Base-by-base conservation (phyloP, 2,888 invertebrate species). In the Miltochrista miniata region DNA sequence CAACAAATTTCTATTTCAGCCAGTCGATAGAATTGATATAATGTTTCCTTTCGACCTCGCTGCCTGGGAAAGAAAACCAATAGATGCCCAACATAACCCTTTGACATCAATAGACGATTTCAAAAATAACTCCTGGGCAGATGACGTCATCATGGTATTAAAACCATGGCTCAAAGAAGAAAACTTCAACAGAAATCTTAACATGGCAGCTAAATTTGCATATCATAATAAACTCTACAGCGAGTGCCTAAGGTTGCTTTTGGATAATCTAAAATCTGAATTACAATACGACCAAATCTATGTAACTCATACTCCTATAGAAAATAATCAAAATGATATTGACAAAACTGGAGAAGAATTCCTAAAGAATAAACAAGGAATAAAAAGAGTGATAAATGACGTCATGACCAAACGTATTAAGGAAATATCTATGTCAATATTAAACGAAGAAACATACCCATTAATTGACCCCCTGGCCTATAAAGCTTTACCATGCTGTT, bases 141-240 rank as follows among this genome's bases (percentile, higher is more conserved):
- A 90, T 50, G 79, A 88, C 38, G 45, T 89, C 8, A 82, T 90
- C 7, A 55, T 87, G 1, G 70, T 81, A 2, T 72, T 91, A 0
- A 83, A 78, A 55, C 82, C 83, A 0, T 90, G 89, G 88, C 79
- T 90, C 11, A 79, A 79, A 15, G 78, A 83, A 53, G 76, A 80
- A 9, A 70, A 72, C 33, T 64, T 90, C 10, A 55, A 61, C 2
- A 69, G 61, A 12, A 90, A 88, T 48, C 68, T 72, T 8, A 91
- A 90, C 48, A 83, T 91, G 82, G 80, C 84, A 7, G 90, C 91
- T 1, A 91, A 90, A 65, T 72, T 85, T 9, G 85, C 90, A 0
- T 90, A 78, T 52, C 87, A 90, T 52, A 85, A 74, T 49, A 68
- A 80, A 58, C 69, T 68, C 29, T 85, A 87, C 51, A 64, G 85